Evolutionary conservation across 2,888 invertebrate genomes (phyloP).

Genomic region (Hyppa rectilinea): DNA sequence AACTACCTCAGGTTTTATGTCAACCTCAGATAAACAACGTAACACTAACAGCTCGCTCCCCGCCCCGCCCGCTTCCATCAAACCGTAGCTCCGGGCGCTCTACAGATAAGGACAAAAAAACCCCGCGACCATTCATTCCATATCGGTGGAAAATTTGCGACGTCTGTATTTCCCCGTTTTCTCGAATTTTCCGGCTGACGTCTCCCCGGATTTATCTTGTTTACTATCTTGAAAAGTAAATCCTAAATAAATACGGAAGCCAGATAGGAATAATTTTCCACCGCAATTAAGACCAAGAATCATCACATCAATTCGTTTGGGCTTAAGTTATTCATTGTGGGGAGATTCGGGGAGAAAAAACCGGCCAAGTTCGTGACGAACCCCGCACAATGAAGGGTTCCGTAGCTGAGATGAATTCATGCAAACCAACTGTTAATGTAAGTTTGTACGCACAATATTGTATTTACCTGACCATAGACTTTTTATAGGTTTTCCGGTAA

Average conservation of each 20-base stretch:
- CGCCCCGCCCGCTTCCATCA: slow-evolving; percentile 35
- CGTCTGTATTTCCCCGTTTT: slow-evolving; percentile 55
- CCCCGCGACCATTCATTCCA: slow-evolving; percentile 53
- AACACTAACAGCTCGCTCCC: slow-evolving; percentile 13
- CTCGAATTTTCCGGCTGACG: slow-evolving; percentile 54
- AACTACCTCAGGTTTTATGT: slow-evolving; percentile 22
- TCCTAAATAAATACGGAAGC: slow-evolving; percentile 62
- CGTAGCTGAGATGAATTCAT: no score
- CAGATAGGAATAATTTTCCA: slow-evolving; percentile 52
- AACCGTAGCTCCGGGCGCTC: slow-evolving; percentile 41
- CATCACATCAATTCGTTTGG: slow-evolving; percentile 37
- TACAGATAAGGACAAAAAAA: slow-evolving; percentile 56
- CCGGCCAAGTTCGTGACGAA: no score
- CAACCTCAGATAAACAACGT: slow-evolving; percentile 30
- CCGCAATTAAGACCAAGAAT: slow-evolving; percentile 55
- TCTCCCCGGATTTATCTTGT: slow-evolving; percentile 59
- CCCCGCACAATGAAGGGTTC: no score
- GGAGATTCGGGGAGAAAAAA: slow-evolving; percentile 26
- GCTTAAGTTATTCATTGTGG: slow-evolving; percentile 54
- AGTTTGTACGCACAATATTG: no score
- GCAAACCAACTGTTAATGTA: no score
- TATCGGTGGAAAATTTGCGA: slow-evolving; percentile 58
- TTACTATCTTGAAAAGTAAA: slow-evolving; percentile 58
- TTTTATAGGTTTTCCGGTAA: no score
- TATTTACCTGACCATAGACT: no score